Base-by-base conservation (phyloP, 1,140 invertebrate genomes). In the Apis dorsata region DNA sequence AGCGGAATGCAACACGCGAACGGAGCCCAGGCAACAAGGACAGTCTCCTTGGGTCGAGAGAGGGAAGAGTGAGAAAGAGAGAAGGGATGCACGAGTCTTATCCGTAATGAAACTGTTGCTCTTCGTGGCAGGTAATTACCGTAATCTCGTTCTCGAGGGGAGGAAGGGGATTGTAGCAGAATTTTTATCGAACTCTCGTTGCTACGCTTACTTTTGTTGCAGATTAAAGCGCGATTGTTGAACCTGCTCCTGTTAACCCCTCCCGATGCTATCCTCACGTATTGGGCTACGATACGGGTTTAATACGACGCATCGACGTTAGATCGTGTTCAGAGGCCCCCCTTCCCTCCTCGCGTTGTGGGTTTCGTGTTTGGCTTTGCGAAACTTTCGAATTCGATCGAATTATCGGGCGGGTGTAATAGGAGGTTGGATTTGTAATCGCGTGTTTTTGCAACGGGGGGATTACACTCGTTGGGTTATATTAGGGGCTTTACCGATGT, bases 41-140 rank as follows among this genome's bases (percentile, higher is more conserved):
- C 80, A 82, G 80, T 77, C 77, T 55, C 55, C 12, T 28, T 21
- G 24, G 51, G 63, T 57, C 19, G 66, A 8, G n/a, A 51, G 24
- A 44, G 55, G 49, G 15, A 9, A 2, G 34, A 21, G 49, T 1
- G 28, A 66, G 62, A 17, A n/a, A 60, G 5, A 55, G 44, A 51
- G 53, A 17, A 13, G 24, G 73, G 80, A 77, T 81, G 55, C 80
- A 34, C 65, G 44, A 65, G 73, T 17, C 74, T 77, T 77, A 77
- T 77, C 80, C 80, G 73, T 70, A 75, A 82, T 82, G 80, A 82
- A 82, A 82, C 73, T 77, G 74, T 82, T 82, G 63, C 80, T 51
- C 80, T n/a, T 44, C 65, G 62, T 77, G 80, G 80, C 80, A 82
- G 80, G 80, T 82, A 82, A 82, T 82, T 77, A 69, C 65, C 49